Evolutionary conservation across 1,140 invertebrate genomes (phyloP), one percentile per base, ranked within the genome.

Genomic region (Stratiolaelaps scimitus): DNA sequence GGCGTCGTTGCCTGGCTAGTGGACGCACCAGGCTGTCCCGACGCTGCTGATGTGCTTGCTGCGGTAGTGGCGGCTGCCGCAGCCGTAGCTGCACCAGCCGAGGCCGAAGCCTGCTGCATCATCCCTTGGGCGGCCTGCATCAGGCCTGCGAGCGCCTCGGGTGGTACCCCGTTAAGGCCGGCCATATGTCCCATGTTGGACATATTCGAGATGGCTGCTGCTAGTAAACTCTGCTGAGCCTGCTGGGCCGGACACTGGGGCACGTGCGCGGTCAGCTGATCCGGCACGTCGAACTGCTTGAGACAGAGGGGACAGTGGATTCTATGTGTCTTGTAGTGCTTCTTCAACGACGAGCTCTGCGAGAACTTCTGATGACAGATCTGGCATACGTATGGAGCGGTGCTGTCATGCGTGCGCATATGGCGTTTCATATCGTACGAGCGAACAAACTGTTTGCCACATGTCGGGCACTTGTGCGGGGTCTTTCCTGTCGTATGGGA

Each of bases 311-410:
- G 53, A 60, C 53, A 60, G 34, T 60, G 53, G 10, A 60, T 60
- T 4, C 53, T 26, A 26, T 60, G 53, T 15, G 53, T 60, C 20
- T 60, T 60, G 53, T 60, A 60, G 23, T 60, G 53, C 26, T 60
- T 60, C 53, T 60, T 60, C 53, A 60, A 26, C 53, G 53, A 60
- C 26, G 53, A 60, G 26, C 53, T 60, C 53, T 60, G 53, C 17
- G 53, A 60, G 53, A 60, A 60, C 34, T 60, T 60, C 53, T 60
- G 53, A 26, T 60, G 53, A 10, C 53, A 60, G 53, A 60, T 60
- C 53, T 60, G 53, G 34, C 53, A 60, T 15, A 60, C 34, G 53
- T 60, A 60, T 2, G 53, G 53, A 23, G 53, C 53, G 26, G 15
- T 29, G 23, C 53, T 60, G 10, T 60, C 53, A 23, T 60, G 53